Percentiles rank a stretch among this genome's conserved stretches.
Conservation (phyloP, 2,888 invertebrate genomes). For the Drosophila antonietae region DNA sequence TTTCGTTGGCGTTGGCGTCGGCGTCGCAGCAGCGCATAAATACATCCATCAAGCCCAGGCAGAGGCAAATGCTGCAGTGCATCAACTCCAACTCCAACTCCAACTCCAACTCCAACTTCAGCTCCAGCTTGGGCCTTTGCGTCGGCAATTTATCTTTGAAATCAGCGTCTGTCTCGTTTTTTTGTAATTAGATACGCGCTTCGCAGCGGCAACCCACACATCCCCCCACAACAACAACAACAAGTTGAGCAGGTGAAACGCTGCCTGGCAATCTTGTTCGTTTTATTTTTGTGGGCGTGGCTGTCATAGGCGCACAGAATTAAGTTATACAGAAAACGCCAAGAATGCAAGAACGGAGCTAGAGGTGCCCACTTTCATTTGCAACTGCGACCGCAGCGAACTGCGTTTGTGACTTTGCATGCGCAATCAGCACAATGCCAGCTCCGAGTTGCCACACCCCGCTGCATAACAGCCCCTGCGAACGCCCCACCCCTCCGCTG, state of each 20-base stretch:
- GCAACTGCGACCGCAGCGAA: conserved; percentile 23
- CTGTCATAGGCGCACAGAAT: conserved; percentile 62
- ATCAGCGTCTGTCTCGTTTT: conserved; percentile 76
- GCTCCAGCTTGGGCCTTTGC: conserved; percentile 14
- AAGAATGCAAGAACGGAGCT: conserved; percentile 44
- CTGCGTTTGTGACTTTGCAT: conserved; percentile 73
- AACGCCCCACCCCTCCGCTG: not conserved
- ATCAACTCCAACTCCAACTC: conserved; percentile 19
- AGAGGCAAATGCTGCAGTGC: conserved; percentile 43
- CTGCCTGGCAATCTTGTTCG: conserved; percentile 51
- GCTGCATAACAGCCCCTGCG: not conserved
- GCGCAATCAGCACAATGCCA: conserved; percentile 76
- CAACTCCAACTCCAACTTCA: conserved; percentile 16
- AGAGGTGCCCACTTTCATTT: conserved; percentile 54
- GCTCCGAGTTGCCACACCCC: conserved; percentile 42
- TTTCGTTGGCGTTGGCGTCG: conserved; percentile 58
- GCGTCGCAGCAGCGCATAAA: conserved; percentile 64
- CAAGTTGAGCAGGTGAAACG: conserved; percentile 50
- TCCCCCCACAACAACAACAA: conserved; percentile 30
- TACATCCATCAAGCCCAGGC: conserved; percentile 64
- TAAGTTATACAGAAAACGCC: conserved; percentile 70
- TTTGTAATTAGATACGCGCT: conserved; percentile 77
- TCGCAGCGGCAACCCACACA: conserved; percentile 66
- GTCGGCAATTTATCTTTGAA: conserved; percentile 80
- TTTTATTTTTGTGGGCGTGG: conserved; percentile 61